Conservation (phyloP, 2,888 invertebrate species). For the Iphiclides podalirius region DNA sequence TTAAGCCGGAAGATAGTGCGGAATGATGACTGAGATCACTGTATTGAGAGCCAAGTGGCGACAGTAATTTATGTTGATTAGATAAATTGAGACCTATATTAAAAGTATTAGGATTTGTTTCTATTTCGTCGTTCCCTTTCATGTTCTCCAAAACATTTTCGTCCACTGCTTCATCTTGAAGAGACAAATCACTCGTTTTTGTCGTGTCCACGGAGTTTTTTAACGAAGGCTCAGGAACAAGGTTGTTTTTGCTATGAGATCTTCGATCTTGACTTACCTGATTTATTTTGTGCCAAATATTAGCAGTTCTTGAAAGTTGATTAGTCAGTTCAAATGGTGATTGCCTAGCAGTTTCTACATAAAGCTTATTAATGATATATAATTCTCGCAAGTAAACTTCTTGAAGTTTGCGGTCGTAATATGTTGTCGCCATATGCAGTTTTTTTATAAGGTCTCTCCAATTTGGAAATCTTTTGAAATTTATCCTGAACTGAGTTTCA, state of each 20-base stretch:
- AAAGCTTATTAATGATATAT: conserved; percentile 55
- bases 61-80: conserved; percentile 52
- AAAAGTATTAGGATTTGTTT: neutral
- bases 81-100: conserved; percentile 43
- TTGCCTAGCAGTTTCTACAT: conserved; percentile 42
- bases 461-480: conserved; percentile 50
- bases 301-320: conserved; percentile 48
- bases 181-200: conserved; percentile 5
- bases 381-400: conserved; percentile 46
- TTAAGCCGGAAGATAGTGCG: conserved; percentile 5
- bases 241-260: neutral
- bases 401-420: conserved; percentile 47
- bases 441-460: conserved; percentile 54
- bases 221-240: conserved; percentile 18
- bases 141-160: conserved; percentile 28
- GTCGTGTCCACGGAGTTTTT: neutral
- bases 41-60: conserved; percentile 40
- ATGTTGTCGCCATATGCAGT: conserved; percentile 41
- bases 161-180: conserved; percentile 7
- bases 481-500: conserved; percentile 48
- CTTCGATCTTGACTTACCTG: conserved; percentile 4
- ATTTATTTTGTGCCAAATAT: conserved; percentile 41
- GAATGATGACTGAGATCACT: conserved; percentile 33
- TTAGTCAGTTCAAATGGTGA: conserved; percentile 59
- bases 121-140: conserved; percentile 1